Base-by-base conservation (phyloP, 2,113 vertebrate species). In the Prochilodus magdalenae region DNA sequence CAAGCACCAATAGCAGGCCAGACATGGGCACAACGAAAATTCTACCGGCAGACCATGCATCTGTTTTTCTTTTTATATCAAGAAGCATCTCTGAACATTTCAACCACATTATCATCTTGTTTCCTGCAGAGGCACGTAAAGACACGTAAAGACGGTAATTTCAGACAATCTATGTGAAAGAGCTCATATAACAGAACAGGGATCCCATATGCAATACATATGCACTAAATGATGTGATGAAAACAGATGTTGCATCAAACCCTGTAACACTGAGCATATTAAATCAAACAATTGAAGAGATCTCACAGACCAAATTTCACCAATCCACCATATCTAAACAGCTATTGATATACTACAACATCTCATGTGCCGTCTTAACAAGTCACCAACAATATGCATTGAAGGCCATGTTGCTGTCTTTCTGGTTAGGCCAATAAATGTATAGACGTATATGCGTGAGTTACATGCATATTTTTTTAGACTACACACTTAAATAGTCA, bases 1-100 rank as follows among this genome's bases (percentile, higher is more conserved):
- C 93, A 95, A 90, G 93, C 92, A 93, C 93, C 93, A 95, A 95
- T 95, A 89, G 92, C 91, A 92, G 89, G 90, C 89, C 88, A 91
- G 92, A 84, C 91, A 91, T 82, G 90, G 91, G 90, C 87, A 93
- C 90, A 92, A 90, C 86, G 91, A 89, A 77, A 87, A 86, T 89
- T 59, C 84, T 82, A 85, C 87, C 87, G 86, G 83, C 87, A 86
- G 89, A 87, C 89, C 91, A 89, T 90, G 90, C 90, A 90, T 81
- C 85, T 88, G 87, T 92, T 93, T 93, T 91, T 85, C 86, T 92
- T 92, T 90, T 94, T 89, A 90, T 89, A 92, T 90, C 88, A 91
- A 86, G n/a, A 60, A 87, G 89, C 89, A 92, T 86, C 90, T 87
- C 84, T 89, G 89, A 84, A 84, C 90, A 92, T 91, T 86, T 83